Conservation (phyloP, 2,113 vertebrate species). For the Nibea coibor region DNA sequence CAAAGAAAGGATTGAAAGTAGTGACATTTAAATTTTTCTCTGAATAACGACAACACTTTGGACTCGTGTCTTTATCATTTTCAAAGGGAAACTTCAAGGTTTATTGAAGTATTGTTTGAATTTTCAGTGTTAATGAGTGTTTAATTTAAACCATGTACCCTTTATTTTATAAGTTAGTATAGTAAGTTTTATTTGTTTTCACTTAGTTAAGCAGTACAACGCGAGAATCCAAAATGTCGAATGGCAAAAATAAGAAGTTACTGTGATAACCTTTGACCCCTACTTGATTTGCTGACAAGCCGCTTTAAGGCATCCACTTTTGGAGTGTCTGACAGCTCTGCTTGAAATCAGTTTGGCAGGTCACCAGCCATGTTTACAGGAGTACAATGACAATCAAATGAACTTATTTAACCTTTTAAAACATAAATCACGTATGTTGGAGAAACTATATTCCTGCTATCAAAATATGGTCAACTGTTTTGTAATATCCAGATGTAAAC, state of each 20-base stretch:
- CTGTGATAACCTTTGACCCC: background rate
- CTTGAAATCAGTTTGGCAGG: background rate
- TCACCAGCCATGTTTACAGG: constrained; percentile 12
- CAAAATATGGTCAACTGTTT: background rate
- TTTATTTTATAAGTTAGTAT: constrained; percentile 25
- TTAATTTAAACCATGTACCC: constrained; percentile 50
- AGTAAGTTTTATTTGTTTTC: constrained; percentile 24
- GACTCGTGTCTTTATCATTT: constrained; percentile 6
- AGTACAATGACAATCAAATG: constrained; percentile 52
- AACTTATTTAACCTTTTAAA: constrained; percentile 9
- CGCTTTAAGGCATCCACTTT: background rate
- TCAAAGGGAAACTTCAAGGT: constrained; percentile 22
- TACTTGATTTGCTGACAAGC: background rate
- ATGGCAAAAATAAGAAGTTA: background rate
- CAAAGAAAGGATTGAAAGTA: background rate
- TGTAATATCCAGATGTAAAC: constrained; percentile 4
- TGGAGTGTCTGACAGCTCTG: background rate
- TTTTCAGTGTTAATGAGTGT: constrained; percentile 29
- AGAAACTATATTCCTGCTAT: background rate
- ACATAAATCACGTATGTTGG: background rate
- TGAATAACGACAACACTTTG: constrained; percentile 1
- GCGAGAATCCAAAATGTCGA: background rate
- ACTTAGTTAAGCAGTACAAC: constrained; percentile 1
- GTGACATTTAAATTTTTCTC: constrained; percentile 22
- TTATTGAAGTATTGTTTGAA: constrained; percentile 32